These are phyloP conservation scores for Arizona elegans DNA, from an alignment of 2,113 vertebrate species.

Conservation along the genomic window DNA sequence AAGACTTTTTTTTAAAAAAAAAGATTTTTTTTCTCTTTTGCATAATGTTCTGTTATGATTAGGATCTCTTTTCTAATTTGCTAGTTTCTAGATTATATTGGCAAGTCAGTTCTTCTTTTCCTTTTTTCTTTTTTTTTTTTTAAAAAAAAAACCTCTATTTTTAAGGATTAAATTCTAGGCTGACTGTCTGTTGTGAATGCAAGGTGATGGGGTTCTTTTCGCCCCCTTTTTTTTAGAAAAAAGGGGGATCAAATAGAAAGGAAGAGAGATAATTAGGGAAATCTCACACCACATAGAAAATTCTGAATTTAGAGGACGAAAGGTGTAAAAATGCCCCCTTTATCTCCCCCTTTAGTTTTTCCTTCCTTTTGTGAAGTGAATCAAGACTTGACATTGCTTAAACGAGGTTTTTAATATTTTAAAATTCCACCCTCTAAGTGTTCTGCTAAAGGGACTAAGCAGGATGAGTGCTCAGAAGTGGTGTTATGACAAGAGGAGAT, in stretches of 20 bases:
- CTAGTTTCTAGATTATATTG: slow-evolving; percentile 65
- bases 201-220: slow-evolving; percentile 48
- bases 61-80: slow-evolving; percentile 66
- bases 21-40: slow-evolving; percentile 64
- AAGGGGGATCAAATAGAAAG: slow-evolving; percentile 23
- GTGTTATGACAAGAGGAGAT: slow-evolving; percentile 68
- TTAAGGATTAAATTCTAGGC: slow-evolving; percentile 71
- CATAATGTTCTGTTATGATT: slow-evolving; percentile 73
- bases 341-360: slow-evolving; percentile 56
- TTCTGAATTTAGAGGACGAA: slow-evolving; percentile 65
- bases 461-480: slow-evolving; percentile 62
- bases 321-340: slow-evolving; percentile 53
- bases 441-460: slow-evolving; percentile 62
- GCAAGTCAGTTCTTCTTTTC: slow-evolving; percentile 30
- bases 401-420: slow-evolving; percentile 64
- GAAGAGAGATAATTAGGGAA: slow-evolving; percentile 58
- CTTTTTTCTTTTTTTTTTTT: too few relatives aligned
- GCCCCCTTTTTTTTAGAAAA: slow-evolving; percentile 45
- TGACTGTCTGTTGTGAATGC: slow-evolving; percentile 72
- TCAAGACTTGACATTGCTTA: slow-evolving; percentile 67
- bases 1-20: slow-evolving; percentile 68
- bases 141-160: slow-evolving; percentile 42
- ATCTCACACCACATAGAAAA: slow-evolving; percentile 62
- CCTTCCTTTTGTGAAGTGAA: slow-evolving; percentile 69
- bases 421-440: slow-evolving; percentile 68